Evolutionary conservation across 2,888 invertebrate species (phyloP).

Genomic region (Melipona beecheii): DNA sequence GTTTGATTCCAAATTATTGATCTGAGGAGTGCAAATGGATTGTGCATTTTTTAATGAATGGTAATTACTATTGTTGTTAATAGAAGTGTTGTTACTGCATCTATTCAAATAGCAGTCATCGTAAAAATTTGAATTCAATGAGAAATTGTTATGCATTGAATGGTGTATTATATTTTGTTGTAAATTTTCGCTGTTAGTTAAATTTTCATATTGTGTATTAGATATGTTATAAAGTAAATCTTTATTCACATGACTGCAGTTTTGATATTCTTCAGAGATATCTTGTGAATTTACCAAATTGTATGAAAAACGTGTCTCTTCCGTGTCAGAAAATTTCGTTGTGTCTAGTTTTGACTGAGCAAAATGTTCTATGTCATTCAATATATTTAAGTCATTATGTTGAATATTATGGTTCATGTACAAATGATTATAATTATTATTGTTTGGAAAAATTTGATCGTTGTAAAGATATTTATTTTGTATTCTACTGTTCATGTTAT

Average conservation of each 20-base stretch:
- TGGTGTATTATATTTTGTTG: neutral
- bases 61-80: neutral
- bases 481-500: neutral
- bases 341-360: neutral
- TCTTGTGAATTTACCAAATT: neutral
- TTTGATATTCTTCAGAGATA: neutral
- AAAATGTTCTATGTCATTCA: neutral
- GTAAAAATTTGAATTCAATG: neutral
- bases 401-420: neutral
- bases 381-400: neutral
- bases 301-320: neutral
- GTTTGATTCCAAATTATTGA: neutral
- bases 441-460: neutral
- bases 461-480: neutral
- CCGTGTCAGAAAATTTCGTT: neutral
- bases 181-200: neutral
- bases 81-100: neutral
- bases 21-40: neutral
- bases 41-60: constrained; percentile 19
- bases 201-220: neutral
- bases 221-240: neutral
- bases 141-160: neutral
- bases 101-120: neutral
- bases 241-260: neutral
- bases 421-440: constrained; percentile 1